Base-by-base conservation (phyloP, 2,113 vertebrate species). In the Panthera uncia region DNA sequence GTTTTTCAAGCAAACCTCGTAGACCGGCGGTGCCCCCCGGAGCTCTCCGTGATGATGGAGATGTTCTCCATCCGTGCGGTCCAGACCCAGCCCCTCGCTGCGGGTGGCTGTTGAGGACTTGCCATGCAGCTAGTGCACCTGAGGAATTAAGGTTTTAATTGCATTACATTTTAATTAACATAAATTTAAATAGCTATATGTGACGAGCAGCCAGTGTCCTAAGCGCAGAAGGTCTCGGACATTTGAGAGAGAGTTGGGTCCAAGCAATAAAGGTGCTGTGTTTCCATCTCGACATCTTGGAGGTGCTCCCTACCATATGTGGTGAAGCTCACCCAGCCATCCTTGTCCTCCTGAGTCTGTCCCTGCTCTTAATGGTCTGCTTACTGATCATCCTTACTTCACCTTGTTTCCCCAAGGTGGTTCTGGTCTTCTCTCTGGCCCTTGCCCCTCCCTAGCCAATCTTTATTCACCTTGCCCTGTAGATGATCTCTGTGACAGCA, bases 281-380 rank as follows among this genome's bases (percentile, higher is more conserved):
- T 55, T 41, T 88, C 63, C 36, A 4, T 9, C 33, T 19, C 12
- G 55, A 38, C 2, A 3, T 31, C 63, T 21, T 23, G 93, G 57
- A 45, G 78, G 5, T 1, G 3, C 4, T 19, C 4, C 15, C 45
- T 0, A 0, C 15, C 2, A 5, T 1, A 1, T 0, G 3, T 16
- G 15, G 55, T 41, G 9, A 45, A 31, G 29, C 7, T 0, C 0
- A 14, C 8, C 27, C 7, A 11, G 33, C 9, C 15, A 5, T 4
- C 33, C 50, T 82, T 11, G 14, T 52, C 15, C n/a, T n/a, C 76
- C 55, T 14, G 36, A 7, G 19, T 12, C 57, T 14, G 36, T 41
- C 11, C 10, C 9, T 0, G 1, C 18, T 16, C 66, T 45, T 15
- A n/a, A 12, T 21, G 55, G 19, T 14, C 79, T 73, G 48, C 63